Evolutionary conservation across 2,888 invertebrate genomes (phyloP), one percentile per base, ranked within the genome.

Genomic region (Hartigia nigra): DNA sequence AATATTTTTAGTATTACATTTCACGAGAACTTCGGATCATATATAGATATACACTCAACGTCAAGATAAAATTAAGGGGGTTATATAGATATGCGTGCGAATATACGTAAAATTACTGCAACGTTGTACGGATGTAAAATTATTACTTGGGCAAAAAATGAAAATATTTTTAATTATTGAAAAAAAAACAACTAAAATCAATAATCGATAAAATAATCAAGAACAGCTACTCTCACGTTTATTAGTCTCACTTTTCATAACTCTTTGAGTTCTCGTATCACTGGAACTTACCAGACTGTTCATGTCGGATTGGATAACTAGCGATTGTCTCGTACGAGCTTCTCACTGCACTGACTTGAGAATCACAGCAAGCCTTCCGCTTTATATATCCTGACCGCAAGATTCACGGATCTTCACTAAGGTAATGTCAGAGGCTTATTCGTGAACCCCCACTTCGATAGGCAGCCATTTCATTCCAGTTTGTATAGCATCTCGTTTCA

Each of bases 321-420:
- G 31, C 31, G 74, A 76, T 36, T 77, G 34, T 76, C 55, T 75
- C 70, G 80, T 80, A 76, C 69, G 78, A 80, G 83, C 76, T 84
- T 82, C 84, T 81, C 82, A 81, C 81, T 84, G 82, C 83, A 88
- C 89, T 87, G 88, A 87, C 84, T 87, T 84, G 86, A 80, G 82
- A 83, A 77, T 81, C 76, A 79, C 78, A 75, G 81, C 80, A 77
- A 77, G 77, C 80, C 85, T 84, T 87, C 83, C 83, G 84, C 88
- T 87, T 89, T 89, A 88, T 89, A 89, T 89, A 89, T 86, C 85
- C 85, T 85, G 86, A 85, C 85, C 78, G 80, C 80, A 84, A 83
- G 84, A 88, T 87, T 85, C 87, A 86, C 83, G 81, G 85, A 87
- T 84, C 85, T 86, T 86, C 83, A 81, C 80, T 82, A 86, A 86